Evolutionary conservation across 2,888 invertebrate genomes (phyloP).

Genomic region (Spicauda simplicius): DNA sequence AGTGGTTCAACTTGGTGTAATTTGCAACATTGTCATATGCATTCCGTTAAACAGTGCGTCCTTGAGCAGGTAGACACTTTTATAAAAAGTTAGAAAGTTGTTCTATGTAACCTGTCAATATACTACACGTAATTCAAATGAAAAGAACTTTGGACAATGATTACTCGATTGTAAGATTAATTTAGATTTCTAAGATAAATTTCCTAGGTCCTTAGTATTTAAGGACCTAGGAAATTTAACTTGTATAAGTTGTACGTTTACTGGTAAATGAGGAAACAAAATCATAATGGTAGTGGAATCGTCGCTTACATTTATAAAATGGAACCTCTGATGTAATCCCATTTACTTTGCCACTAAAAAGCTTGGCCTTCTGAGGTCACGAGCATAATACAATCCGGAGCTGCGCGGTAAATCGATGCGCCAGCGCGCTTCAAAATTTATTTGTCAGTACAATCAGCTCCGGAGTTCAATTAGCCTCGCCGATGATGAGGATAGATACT

Average conservation of each 20-base stretch:
- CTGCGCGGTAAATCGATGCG: constrained; percentile 22
- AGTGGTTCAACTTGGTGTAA: neutral
- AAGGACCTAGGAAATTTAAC: no score
- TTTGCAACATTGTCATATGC: neutral
- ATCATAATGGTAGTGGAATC: neutral
- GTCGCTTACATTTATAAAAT: neutral
- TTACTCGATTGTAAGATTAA: no score
- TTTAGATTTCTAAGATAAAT: no score
- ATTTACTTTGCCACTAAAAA: constrained; percentile 13
- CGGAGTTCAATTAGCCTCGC: constrained; percentile 31
- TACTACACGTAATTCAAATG: no score
- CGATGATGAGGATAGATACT: constrained; percentile 32
- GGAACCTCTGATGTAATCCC: neutral
- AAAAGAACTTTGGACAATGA: no score
- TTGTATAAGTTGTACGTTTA: no score
- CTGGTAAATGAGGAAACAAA: no score
- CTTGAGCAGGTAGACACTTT: no score
- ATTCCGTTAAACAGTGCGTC: no score
- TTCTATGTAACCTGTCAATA: no score
- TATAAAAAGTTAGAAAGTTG: no score
- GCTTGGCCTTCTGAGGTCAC: constrained; percentile 30
- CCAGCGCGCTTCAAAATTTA: constrained; percentile 30
- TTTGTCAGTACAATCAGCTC: constrained; percentile 33
- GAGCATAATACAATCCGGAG: constrained; percentile 31
- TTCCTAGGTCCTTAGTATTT: no score